These are phyloP conservation scores for Drosophila anomelani DNA, from an alignment of 2,888 invertebrate species.

Conservation along the genomic window DNA sequence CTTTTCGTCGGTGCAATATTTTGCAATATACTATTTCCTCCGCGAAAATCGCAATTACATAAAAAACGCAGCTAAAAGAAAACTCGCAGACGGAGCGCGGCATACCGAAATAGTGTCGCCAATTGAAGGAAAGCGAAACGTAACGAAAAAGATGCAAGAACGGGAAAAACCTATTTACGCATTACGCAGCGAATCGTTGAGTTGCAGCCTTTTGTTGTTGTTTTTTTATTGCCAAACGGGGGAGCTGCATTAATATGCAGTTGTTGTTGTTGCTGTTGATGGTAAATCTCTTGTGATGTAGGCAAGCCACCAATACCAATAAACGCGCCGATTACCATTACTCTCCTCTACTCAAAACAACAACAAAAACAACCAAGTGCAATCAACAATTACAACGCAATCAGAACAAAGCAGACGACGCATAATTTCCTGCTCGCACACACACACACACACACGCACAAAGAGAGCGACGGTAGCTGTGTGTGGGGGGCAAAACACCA, in stretches of 20 bases:
- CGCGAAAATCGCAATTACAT: slow-evolving; percentile 38
- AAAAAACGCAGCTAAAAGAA: slow-evolving; percentile 23
- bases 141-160: slow-evolving; percentile 58
- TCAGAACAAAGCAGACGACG: slow-evolving; percentile 61
- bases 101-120: slow-evolving; percentile 18
- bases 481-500: slow-evolving; percentile 60
- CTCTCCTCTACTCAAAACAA: slow-evolving; percentile 5
- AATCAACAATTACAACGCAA: slow-evolving; percentile 42
- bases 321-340: slow-evolving; percentile 25
- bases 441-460: slow-evolving; percentile 58
- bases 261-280: neutral
- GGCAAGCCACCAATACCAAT: slow-evolving; percentile 38
- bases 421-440: slow-evolving; percentile 74
- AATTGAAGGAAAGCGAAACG: slow-evolving; percentile 3
- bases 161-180: slow-evolving; percentile 73
- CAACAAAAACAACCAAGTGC: slow-evolving; percentile 32
- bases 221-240: slow-evolving; percentile 30
- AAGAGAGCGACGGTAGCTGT: slow-evolving; percentile 33
- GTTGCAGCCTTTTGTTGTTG: slow-evolving; percentile 36
- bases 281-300: slow-evolving; percentile 56
- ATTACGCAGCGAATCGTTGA: slow-evolving; percentile 60
- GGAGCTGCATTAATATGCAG: slow-evolving; percentile 42
- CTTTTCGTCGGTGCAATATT: slow-evolving; percentile 34
- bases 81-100: slow-evolving; percentile 39
- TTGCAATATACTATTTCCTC: slow-evolving; percentile 26